phyloP scores from a whole-genome alignment of 2,797 vertebrate species.

The Poeciliopsis paucimaculata region DNA sequence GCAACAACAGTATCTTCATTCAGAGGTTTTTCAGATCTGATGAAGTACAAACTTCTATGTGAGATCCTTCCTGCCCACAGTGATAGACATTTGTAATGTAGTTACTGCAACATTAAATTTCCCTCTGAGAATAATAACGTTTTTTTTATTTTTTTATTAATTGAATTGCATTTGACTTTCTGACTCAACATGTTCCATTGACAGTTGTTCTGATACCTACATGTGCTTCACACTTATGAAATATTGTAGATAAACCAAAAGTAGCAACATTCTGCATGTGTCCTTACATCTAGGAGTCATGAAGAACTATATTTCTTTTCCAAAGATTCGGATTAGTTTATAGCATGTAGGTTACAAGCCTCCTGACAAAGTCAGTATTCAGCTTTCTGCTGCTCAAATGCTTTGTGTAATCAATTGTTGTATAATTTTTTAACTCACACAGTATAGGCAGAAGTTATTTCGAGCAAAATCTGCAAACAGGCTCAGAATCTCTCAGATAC shows the following conservation, averaged over 20 bases:
- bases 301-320: background rate
- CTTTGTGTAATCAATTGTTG: background rate
- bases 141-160: background rate
- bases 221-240: background rate
- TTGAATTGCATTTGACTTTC: background rate
- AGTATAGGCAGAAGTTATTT: conserved; percentile 11
- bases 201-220: background rate
- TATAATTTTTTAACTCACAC: conserved; percentile 3
- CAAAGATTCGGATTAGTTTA: background rate
- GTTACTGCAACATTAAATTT: background rate
- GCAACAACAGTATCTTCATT: background rate
- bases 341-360: background rate
- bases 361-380: background rate
- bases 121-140: background rate
- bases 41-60: background rate
- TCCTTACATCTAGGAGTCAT: background rate
- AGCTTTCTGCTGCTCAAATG: background rate
- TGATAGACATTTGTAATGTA: background rate
- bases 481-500: conserved; percentile 40
- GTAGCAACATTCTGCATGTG: background rate
- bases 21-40: background rate
- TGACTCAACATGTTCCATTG: background rate
- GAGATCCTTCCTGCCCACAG: background rate
- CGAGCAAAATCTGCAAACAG: conserved; percentile 22
- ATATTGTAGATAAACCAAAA: background rate